Conservation (phyloP, 2,113 vertebrate genomes). For the Brienomyrus brachyistius region DNA sequence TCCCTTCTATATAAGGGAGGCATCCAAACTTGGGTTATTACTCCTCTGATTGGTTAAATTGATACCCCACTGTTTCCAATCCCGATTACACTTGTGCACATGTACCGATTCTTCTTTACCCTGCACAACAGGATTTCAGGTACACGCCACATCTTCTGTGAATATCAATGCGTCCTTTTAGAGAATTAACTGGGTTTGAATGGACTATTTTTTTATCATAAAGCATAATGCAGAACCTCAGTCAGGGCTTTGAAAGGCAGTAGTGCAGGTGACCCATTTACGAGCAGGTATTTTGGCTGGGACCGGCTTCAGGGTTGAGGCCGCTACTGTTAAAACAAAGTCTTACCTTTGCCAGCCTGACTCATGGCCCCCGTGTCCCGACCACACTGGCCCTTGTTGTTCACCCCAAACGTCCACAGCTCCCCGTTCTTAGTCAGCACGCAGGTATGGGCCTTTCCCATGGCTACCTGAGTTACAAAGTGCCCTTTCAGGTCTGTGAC, state of each 20-base stretch:
- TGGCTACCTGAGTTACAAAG: conserved; percentile 93
- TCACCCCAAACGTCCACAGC: conserved; percentile 97
- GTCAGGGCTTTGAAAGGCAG: neutral
- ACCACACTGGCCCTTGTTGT: conserved; percentile 98
- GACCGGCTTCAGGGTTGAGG: too few relatives aligned
- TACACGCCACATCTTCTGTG: neutral
- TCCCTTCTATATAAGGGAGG: neutral
- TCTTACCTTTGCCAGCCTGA: conserved; percentile 89
- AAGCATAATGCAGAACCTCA: neutral
- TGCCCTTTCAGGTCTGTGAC: conserved; percentile 95
- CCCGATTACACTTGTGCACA: neutral
- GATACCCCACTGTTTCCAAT: neutral
- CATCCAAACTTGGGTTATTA: neutral
- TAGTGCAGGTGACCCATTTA: neutral
- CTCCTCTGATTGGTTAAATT: neutral
- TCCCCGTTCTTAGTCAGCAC: conserved; percentile 92
- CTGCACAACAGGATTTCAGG: neutral
- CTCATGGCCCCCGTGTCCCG: conserved; percentile 91
- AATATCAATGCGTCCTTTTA: neutral
- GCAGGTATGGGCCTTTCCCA: conserved; percentile 98
- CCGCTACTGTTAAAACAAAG: too few relatives aligned
- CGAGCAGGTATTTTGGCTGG: neutral
- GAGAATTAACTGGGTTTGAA: neutral
- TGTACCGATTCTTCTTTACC: neutral
- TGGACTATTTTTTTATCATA: neutral